These are phyloP conservation scores for Aporophyla lueneburgensis DNA, from an alignment of 2,888 invertebrate genomes.

Conservation along the genomic window DNA sequence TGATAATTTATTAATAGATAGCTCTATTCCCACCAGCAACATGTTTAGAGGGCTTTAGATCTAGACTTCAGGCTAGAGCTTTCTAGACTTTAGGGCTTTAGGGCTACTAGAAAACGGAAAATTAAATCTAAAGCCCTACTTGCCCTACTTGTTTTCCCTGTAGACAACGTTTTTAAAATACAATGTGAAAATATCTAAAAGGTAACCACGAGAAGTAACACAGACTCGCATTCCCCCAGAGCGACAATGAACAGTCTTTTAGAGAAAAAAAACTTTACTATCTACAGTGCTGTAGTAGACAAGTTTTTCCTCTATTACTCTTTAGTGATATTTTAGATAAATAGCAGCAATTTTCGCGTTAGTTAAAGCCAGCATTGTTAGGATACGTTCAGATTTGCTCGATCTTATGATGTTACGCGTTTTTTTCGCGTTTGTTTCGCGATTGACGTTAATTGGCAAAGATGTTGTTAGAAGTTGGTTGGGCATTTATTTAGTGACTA, in stretches of 20 bases:
- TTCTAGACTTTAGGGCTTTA: too few relatives aligned
- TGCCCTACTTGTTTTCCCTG: not conserved
- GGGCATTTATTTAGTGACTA: not conserved
- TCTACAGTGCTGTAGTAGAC: conserved; percentile 34
- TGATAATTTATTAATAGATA: too few relatives aligned
- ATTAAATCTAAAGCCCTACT: too few relatives aligned
- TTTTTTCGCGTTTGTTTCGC: not conserved
- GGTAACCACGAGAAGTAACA: conserved; percentile 3
- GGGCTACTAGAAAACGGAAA: too few relatives aligned
- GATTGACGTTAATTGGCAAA: not conserved
- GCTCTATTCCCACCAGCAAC: not conserved
- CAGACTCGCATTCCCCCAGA: conserved; percentile 13
- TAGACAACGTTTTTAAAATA: not conserved
- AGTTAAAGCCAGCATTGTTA: not conserved
- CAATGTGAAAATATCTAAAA: not conserved
- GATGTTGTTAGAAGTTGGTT: too few relatives aligned
- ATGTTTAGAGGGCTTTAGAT: not conserved
- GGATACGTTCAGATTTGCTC: not conserved
- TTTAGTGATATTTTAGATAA: conserved; percentile 25
- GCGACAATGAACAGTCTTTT: conserved; percentile 22
- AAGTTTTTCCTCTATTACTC: conserved; percentile 12
- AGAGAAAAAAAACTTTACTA: conserved; percentile 21
- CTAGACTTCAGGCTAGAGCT: too few relatives aligned
- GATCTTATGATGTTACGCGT: not conserved
- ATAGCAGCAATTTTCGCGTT: conserved; percentile 12